Evolutionary conservation across 2,797 vertebrate species (phyloP).

Genomic region (Coilia nasus): DNA sequence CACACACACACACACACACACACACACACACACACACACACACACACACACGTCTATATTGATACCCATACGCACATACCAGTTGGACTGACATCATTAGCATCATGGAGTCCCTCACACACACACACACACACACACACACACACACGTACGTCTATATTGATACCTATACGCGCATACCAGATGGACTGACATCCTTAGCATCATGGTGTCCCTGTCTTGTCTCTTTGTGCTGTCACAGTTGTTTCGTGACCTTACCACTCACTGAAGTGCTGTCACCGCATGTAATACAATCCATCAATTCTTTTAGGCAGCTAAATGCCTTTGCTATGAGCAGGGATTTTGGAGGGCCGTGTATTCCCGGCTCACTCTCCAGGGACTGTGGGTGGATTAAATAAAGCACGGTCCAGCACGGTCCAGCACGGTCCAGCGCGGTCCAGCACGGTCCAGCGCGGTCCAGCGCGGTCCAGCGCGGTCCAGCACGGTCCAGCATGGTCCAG

Average conservation of each 20-base stretch:
- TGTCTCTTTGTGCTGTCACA: background rate
- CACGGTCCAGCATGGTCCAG: background rate
- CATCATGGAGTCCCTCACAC: too few relatives aligned
- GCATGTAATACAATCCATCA: constrained; percentile 18
- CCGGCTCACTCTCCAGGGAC: constrained; percentile 3
- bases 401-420: background rate
- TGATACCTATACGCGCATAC: too few relatives aligned
- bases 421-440: background rate
- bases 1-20: too few relatives aligned
- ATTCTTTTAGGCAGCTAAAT: background rate
- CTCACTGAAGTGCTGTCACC: constrained; percentile 28
- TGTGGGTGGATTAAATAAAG: constrained; percentile 25
- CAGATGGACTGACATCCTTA: background rate
- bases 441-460: background rate
- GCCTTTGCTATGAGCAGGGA: constrained; percentile 16
- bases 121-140: too few relatives aligned
- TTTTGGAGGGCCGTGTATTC: constrained; percentile 13
- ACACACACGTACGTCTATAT: too few relatives aligned
- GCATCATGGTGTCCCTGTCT: background rate
- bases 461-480: too few relatives aligned
- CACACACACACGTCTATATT: too few relatives aligned
- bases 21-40: too few relatives aligned
- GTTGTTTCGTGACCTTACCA: background rate
- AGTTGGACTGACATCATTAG: too few relatives aligned
- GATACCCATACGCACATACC: too few relatives aligned